A percentile compares a stretch with the other conserved stretches of the same genome.
Conservation (phyloP, 2,113 vertebrate genomes). For the Epinephelus moara region DNA sequence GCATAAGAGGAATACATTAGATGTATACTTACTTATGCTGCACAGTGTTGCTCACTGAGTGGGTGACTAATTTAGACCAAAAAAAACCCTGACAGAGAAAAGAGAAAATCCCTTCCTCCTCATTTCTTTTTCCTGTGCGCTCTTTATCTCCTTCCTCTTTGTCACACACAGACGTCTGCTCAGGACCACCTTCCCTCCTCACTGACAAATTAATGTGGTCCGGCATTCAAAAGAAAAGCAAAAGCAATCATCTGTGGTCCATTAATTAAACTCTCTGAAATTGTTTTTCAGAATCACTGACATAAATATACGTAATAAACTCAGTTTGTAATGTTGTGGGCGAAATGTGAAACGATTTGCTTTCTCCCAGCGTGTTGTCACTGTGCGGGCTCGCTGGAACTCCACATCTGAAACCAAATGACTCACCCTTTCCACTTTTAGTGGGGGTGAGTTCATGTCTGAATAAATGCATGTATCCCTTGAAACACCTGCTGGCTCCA, state of each 20-base stretch:
- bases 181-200: neutral
- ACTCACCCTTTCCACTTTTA: neutral
- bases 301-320: neutral
- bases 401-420: neutral
- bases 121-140: neutral
- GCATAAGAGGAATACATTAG: slow-evolving; percentile 54
- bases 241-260: neutral
- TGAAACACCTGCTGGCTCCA: neutral
- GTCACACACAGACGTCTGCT: slow-evolving; percentile 26
- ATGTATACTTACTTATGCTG: slow-evolving; percentile 37
- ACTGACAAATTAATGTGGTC: slow-evolving; percentile 16
- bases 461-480: no score
- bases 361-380: neutral
- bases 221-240: slow-evolving; percentile 32
- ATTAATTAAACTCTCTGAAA: slow-evolving; percentile 51
- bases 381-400: neutral
- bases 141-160: slow-evolving; percentile 38
- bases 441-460: neutral
- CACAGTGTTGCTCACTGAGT: slow-evolving; percentile 43
- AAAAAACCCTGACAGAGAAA: neutral
- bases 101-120: slow-evolving; percentile 60
- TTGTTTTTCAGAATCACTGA: neutral
- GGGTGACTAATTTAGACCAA: slow-evolving; percentile 48
- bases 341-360: neutral
- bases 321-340: neutral